Base-by-base conservation (phyloP, 2,888 invertebrate species). In the Trissolcus japonicus region DNA sequence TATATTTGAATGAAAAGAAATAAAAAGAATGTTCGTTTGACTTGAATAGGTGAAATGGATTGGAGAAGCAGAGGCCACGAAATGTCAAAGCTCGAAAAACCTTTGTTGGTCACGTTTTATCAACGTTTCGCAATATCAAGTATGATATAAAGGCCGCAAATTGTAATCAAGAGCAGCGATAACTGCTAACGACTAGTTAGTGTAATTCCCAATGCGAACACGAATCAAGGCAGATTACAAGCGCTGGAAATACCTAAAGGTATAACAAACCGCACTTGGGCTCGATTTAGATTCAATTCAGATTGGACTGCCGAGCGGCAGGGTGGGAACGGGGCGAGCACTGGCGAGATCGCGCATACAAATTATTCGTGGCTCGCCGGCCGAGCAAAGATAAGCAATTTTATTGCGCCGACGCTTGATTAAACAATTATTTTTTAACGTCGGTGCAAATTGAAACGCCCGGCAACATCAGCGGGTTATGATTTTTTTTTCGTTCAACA, bases 261-360 rank as follows among this genome's bases (percentile, higher is more conserved):
- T 74, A n/a, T n/a, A 76, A 69, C 76, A 79, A 74, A 79, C 79
- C 79, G 76, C 76, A 73, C 73, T 79, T 76, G 79, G 73, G 79
- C 73, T 76, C 79, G 79, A 79, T 79, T 79, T 76, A 79, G 79
- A 79, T 79, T 76, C 79, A 79, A 79, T 79, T 74, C 76, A 74
- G 79, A 79, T 79, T 75, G 75, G 78, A 51, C 51, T 51, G n/a
- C 17, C 50, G 29, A 43, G 25, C 13, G 35, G 66, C 53, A 56
- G 54, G 54, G 50, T 17, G 55, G n/a, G 59, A 57, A 57, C 43
- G 19, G 46, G 19, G 46, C 21, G 68, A 21, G 13, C n/a, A n/a
- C 11, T 17, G 35, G 50, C 48, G 73, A 79, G 79, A 79, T 79
- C 74, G 79, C 71, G 59, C 63, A 57, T 76, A 79, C 79, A 79